Conservation (phyloP, 2,888 invertebrate genomes). For the Drosophila nigritarsus region DNA sequence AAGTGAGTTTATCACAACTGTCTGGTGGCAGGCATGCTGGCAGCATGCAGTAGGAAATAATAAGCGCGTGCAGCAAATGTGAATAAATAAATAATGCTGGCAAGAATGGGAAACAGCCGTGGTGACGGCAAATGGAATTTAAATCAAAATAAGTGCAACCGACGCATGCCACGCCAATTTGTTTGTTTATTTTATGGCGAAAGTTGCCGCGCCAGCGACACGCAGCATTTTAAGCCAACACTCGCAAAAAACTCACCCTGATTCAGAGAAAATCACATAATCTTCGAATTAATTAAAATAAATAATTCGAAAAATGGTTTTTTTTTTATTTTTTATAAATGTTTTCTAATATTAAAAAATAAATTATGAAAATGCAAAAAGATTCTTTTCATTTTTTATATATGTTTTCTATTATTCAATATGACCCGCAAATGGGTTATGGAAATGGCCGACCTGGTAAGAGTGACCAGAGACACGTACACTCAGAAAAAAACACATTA, state of each 20-base stretch:
- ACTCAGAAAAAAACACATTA: too few species aligned
- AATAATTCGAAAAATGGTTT: not conserved
- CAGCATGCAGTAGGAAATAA: conserved; percentile 29
- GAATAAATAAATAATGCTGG: conserved; percentile 51
- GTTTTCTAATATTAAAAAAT: not conserved
- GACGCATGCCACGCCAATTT: conserved; percentile 32
- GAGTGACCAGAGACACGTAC: too few species aligned
- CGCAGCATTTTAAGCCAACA: conserved; percentile 49
- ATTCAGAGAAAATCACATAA: not conserved
- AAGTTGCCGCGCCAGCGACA: conserved; percentile 33
- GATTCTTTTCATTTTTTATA: not conserved
- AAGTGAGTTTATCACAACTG: conserved; percentile 27
- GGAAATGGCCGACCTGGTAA: too few species aligned
- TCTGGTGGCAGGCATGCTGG: not conserved
- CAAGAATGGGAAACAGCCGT: conserved; percentile 1
- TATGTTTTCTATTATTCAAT: not conserved
- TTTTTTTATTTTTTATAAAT: not conserved
- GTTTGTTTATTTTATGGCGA: conserved; percentile 51
- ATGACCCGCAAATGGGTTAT: too few species aligned
- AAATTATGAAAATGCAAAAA: not conserved
- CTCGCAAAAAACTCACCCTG: not conserved
- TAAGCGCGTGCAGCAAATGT: conserved; percentile 26
- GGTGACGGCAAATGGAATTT: conserved; percentile 51
- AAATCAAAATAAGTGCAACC: conserved; percentile 61
- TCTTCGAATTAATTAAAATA: not conserved